A percentile compares a stretch with the other conserved stretches of the same genome.
These are phyloP conservation scores for Coenonympha arcania DNA, from an alignment of 2,888 invertebrate species.

Conservation along the genomic window DNA sequence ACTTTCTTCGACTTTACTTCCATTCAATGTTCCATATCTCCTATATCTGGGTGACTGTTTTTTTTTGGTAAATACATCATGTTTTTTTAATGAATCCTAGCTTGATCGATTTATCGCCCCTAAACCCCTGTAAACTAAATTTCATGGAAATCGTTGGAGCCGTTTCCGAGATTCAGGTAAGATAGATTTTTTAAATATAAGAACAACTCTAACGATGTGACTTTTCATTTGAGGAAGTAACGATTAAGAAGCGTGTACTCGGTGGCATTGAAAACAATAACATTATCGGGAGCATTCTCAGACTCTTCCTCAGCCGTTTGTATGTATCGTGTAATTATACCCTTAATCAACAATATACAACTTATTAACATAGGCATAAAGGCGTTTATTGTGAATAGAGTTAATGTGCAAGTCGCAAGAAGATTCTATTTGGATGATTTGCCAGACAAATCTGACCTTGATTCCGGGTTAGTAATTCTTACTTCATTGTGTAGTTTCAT, in stretches of 20 bases:
- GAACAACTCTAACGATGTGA: constrained; percentile 37
- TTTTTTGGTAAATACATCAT: too few relatives aligned
- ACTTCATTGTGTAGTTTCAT: constrained; percentile 56
- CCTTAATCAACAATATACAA: constrained; percentile 12
- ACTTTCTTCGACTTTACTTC: too few relatives aligned
- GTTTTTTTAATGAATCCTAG: too few relatives aligned
- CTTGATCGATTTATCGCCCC: too few relatives aligned
- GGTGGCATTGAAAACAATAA: constrained; percentile 62
- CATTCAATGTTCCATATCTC: too few relatives aligned
- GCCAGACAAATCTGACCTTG: constrained; percentile 66
- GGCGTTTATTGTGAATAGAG: neutral
- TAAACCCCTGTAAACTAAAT: too few relatives aligned
- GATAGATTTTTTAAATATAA: too few relatives aligned
- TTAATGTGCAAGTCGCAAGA: constrained; percentile 26
- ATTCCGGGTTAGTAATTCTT: constrained; percentile 38
- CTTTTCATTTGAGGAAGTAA: constrained; percentile 55
- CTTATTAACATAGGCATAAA: neutral
- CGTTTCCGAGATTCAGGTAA: too few relatives aligned
- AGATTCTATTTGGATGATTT: constrained; percentile 49
- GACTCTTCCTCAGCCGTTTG: constrained; percentile 40
- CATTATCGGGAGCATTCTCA: constrained; percentile 60
- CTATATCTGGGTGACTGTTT: too few relatives aligned
- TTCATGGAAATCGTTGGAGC: too few relatives aligned
- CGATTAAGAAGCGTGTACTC: constrained; percentile 58
- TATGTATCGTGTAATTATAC: constrained; percentile 16